Base-by-base conservation (phyloP, 2,888 invertebrate genomes). In the Hemistola chrysoprasaria region DNA sequence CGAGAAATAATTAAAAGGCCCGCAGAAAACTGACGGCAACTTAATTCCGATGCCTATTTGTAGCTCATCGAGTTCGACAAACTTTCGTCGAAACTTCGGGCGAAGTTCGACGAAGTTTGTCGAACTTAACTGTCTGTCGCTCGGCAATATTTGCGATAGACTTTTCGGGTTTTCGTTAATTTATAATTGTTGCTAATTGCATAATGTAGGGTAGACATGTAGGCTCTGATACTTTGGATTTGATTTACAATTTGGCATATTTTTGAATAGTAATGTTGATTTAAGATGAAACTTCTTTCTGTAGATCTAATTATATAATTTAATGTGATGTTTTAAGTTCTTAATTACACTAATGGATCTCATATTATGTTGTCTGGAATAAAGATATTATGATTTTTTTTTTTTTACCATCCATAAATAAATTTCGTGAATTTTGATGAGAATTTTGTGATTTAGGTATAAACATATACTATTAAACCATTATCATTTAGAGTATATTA, bases 1-100 rank as follows among this genome's bases (percentile, higher is more conserved):
- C 55, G 56, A 70, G 76, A 76, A 83, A 87, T 88, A 87, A 88
- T 88, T 88, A 88, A 87, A 88, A 87, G 86, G 82, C 82, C 72
- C 65, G 77, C 79, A 69, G 81, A 73, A 79, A 77, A 80, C 76
- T 75, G 75, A 65, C 68, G 64, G 71, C 69, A 82, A 86, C 84
- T 85, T 80, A 76, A 82, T 82, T 78, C 78, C 78, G 76, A 84
- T 86, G 85, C 84, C 78, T 83, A 84, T 87, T 86, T 82, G 84
- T 79, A 81, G 75, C 82, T 81, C 83, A 78, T 77, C 74, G 72
- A 79, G 74, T 81, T 63, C 48, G 41, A 56, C 61, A 61, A 75
- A 62, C 67, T 72, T 38, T 61, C 53, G 35, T 46, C 56, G 54
- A 71, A 81, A 66, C 76, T 78, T 46, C 46, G 16, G 16, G 40